Conservation (phyloP, 2,797 vertebrate species). For the Arrhamphus sclerolepis region DNA sequence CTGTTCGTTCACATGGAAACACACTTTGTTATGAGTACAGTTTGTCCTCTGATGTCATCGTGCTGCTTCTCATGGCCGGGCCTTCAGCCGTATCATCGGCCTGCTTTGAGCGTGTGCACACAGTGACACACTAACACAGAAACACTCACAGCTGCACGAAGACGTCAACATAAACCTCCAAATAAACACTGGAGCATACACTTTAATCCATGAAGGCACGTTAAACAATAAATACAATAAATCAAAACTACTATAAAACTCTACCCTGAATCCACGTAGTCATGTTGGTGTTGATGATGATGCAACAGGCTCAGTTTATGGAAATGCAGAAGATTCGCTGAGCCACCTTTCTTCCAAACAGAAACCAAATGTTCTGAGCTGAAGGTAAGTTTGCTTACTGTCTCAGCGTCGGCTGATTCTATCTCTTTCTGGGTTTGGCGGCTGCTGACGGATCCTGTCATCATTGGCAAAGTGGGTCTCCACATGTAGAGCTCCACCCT, state of each 20-base stretch:
- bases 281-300: constrained; percentile 10
- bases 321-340: constrained; percentile 14
- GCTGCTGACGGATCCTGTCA: constrained; percentile 59
- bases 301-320: constrained; percentile 13
- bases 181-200: background rate
- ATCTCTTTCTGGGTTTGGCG: constrained; percentile 51
- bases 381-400: constrained; percentile 13
- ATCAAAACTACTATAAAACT: too few species aligned
- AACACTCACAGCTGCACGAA: constrained; percentile 7
- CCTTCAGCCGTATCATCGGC: constrained; percentile 48
- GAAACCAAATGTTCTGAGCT: constrained; percentile 25
- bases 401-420: constrained; percentile 45
- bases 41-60: constrained; percentile 80
- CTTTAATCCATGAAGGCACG: too few species aligned
- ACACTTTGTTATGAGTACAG: constrained; percentile 67
- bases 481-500: constrained; percentile 50
- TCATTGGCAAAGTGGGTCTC: constrained; percentile 51
- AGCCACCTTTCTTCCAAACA: constrained; percentile 8
- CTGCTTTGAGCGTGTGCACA: constrained; percentile 35
- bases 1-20: constrained; percentile 67
- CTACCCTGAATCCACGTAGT: too few species aligned
- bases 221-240: too few species aligned
- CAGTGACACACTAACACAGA: constrained; percentile 32
- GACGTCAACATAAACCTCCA: background rate
- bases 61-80: constrained; percentile 55